Evolutionary conservation across 2,888 invertebrate species (phyloP), one percentile per base, ranked within the genome.

Genomic region (Hesperia comma): DNA sequence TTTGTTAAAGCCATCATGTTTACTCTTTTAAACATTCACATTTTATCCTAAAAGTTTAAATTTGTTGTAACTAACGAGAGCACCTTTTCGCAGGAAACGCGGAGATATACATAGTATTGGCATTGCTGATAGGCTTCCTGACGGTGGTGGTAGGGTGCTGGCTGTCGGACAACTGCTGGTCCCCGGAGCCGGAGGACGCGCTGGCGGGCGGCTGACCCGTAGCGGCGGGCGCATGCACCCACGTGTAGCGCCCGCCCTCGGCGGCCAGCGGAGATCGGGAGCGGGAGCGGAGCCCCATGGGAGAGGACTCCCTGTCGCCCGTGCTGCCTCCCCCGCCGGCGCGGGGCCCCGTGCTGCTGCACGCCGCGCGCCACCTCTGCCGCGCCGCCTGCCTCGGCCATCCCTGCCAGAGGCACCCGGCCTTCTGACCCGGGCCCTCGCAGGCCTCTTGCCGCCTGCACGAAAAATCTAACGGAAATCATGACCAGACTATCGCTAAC

Each of bases 131-230:
- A 82, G 95, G 95, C 58, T 93, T 95, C 80, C 94, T 95, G 78
- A 95, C 95, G 14, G 95, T 95, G 68, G 95, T 95, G 75, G 95
- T 96, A 76, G 95, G 95, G 75, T 96, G 95, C 88, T 96, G 95
- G 95, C 91, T 96, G 68, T 95, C 95, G 43, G 95, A 96, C 94
- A 96, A 95, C 90, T 95, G 95, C 86, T 96, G 95, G 95, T 95
- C 95, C 64, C 95, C 95, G 74, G 95, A 95, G 83, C 95, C 95
- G 68, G 95, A 95, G 79, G 94, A 94, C 79, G 88, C 93, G 68
- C 87, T 95, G 79, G 94, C 95, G 77, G 93, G 95, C 82, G 95
- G 95, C 89, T 95, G 95, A 95, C 95, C 94, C 93, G 92, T 93
- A 85, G 90, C 91, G 94, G 93, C 94, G 93, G 94, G 94, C 90